Evolutionary conservation across 2,888 invertebrate genomes (phyloP).

Genomic region (Dorcus parallelipipedus): DNA sequence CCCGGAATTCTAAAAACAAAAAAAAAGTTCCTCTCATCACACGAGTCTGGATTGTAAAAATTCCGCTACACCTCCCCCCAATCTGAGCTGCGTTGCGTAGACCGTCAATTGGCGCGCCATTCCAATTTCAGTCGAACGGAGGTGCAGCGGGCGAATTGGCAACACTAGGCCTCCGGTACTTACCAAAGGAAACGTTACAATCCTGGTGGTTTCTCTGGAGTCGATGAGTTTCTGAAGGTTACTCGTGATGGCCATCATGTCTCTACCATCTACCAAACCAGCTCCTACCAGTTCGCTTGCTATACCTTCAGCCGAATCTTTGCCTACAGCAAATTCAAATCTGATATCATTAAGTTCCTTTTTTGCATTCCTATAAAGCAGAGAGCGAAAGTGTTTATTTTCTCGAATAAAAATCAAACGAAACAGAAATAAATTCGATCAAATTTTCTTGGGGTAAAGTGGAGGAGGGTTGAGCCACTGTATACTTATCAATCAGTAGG

Average conservation of each 20-base stretch:
- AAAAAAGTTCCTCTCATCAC: background rate
- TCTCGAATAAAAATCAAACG: background rate
- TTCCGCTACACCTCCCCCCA: too few relatives aligned
- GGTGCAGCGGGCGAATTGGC: too few relatives aligned
- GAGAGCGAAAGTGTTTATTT: background rate
- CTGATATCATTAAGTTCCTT: conserved; percentile 95
- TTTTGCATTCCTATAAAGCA: conserved; percentile 67
- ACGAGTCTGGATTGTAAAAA: too few relatives aligned
- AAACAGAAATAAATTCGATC: background rate
- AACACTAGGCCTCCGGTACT: conserved; percentile 29
- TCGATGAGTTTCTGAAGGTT: conserved; percentile 91
- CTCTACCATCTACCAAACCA: conserved; percentile 87
- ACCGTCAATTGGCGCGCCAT: too few relatives aligned
- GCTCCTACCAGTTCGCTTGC: conserved; percentile 93
- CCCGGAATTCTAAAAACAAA: conserved; percentile 57
- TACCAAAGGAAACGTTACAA: conserved; percentile 86
- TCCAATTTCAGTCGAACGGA: too few relatives aligned
- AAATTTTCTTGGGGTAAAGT: background rate
- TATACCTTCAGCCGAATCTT: conserved; percentile 89
- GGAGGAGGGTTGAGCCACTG: background rate
- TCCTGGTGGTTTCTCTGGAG: conserved; percentile 61
- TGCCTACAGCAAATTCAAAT: conserved; percentile 91
- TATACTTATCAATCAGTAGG: too few relatives aligned
- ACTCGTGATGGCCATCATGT: conserved; percentile 87
- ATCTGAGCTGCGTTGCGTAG: too few relatives aligned